Evolutionary conservation across 2,888 invertebrate genomes (phyloP).

Genomic region (Caenorhabditis macrosperma): DNA sequence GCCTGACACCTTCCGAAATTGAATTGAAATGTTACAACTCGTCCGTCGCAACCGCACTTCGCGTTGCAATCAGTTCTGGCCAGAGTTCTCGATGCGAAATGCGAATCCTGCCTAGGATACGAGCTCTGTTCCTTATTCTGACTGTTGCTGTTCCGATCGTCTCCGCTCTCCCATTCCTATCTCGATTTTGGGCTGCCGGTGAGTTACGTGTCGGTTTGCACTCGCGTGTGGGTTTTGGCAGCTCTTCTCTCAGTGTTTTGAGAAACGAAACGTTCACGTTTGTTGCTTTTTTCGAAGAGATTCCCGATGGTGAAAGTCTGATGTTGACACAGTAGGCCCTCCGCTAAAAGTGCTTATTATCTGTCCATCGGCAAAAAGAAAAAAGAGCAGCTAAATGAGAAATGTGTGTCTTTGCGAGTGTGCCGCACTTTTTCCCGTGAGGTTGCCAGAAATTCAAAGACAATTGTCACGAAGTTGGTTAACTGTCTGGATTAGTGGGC

Average conservation of each 20-base stretch:
- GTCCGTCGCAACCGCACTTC: not conserved
- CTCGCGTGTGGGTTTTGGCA: not conserved
- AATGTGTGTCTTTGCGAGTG: slow-evolving; percentile 4
- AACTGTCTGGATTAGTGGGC: no score
- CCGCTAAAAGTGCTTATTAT: slow-evolving; percentile 48
- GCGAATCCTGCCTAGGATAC: slow-evolving; percentile 12
- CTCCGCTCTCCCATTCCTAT: not conserved
- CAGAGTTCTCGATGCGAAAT: slow-evolving; percentile 25
- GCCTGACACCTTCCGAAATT: slow-evolving; percentile 36
- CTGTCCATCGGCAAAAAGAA: slow-evolving; percentile 25
- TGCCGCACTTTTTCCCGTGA: not conserved
- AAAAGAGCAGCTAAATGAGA: not conserved
- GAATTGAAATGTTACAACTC: slow-evolving; percentile 41
- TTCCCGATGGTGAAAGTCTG: not conserved
- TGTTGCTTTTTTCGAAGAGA: not conserved
- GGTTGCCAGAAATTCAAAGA: no score
- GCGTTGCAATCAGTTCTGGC: not conserved
- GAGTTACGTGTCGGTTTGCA: not conserved
- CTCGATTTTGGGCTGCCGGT: not conserved
- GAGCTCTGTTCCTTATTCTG: not conserved
- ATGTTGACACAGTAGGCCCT: slow-evolving; percentile 18
- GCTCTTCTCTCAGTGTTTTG: not conserved
- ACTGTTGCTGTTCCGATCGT: not conserved
- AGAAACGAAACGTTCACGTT: slow-evolving; percentile 3
- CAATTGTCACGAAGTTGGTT: no score